phyloP scores from a whole-genome alignment of 2,888 invertebrate genomes.

The Flexamia atlantica region DNA sequence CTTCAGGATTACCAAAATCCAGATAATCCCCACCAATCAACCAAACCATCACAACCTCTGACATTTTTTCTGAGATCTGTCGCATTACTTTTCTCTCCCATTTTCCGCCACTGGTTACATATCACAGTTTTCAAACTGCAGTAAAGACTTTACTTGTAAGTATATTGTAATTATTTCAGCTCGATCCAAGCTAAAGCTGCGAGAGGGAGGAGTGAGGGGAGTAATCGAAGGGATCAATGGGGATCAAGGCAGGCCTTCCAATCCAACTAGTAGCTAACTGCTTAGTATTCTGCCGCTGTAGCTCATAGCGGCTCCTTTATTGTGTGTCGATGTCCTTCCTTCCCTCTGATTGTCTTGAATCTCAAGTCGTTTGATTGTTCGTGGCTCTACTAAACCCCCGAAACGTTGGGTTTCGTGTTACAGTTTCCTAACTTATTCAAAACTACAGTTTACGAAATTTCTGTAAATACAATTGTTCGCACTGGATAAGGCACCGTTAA shows the following conservation, averaged over 20 bases:
- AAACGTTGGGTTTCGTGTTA: neutral
- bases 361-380: neutral
- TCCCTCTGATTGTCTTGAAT: constrained; percentile 15
- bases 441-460: neutral
- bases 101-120: too few relatives aligned
- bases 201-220: neutral
- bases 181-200: neutral
- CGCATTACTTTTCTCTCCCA: too few relatives aligned
- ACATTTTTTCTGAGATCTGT: too few relatives aligned
- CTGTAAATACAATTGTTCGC: too few relatives aligned
- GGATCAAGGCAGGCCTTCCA: constrained; percentile 17
- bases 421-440: neutral
- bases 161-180: neutral
- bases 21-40: too few relatives aligned
- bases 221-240: constrained; percentile 33
- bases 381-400: neutral
- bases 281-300: constrained; percentile 54
- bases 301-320: constrained; percentile 61
- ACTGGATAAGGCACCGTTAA: too few relatives aligned
- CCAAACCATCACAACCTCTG: too few relatives aligned
- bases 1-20: too few relatives aligned
- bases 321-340: constrained; percentile 61
- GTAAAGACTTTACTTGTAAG: neutral
- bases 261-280: constrained; percentile 32
- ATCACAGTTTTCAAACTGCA: too few relatives aligned